These are phyloP conservation scores for Phrynosoma blainvillii DNA, from an alignment of 2,113 vertebrate species.

Conservation along the genomic window DNA sequence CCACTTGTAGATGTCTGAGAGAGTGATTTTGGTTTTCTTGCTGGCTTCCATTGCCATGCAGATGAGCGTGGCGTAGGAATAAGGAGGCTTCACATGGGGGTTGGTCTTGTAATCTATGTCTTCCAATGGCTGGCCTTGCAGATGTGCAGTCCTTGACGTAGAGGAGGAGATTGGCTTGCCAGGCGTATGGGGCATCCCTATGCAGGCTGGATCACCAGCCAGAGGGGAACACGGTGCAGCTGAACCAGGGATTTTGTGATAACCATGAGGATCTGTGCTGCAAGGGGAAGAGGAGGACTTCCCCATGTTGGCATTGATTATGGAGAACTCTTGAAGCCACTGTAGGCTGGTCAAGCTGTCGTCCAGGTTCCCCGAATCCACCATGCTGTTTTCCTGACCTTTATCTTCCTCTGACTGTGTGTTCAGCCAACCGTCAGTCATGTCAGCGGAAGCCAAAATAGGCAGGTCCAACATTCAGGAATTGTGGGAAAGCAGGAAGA, in stretches of 20 bases:
- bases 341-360: constrained; percentile 95
- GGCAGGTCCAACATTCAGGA: constrained; percentile 71
- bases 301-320: constrained; percentile 77
- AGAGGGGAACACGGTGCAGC: constrained; percentile 86
- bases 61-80: constrained; percentile 94
- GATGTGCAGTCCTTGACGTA: constrained; percentile 76
- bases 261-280: constrained; percentile 75
- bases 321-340: constrained; percentile 95
- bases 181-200: constrained; percentile 86
- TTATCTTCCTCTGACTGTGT: constrained; percentile 74
- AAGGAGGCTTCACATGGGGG: constrained; percentile 88
- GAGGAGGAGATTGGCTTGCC: constrained; percentile 89
- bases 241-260: constrained; percentile 70
- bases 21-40: constrained; percentile 90
- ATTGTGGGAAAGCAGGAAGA: neutral
- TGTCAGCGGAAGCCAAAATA: constrained; percentile 68
- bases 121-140: constrained; percentile 81
- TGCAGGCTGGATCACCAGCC: constrained; percentile 89
- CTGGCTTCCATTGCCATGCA: constrained; percentile 97
- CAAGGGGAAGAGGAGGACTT: constrained; percentile 69
- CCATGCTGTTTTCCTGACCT: constrained; percentile 65
- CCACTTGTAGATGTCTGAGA: constrained; percentile 96
- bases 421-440: constrained; percentile 82
- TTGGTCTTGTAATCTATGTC: constrained; percentile 93
- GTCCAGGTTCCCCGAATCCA: constrained; percentile 78